These are phyloP conservation scores for Cyrtodaria siliqua DNA, from an alignment of 2,888 invertebrate genomes.

Conservation along the genomic window DNA sequence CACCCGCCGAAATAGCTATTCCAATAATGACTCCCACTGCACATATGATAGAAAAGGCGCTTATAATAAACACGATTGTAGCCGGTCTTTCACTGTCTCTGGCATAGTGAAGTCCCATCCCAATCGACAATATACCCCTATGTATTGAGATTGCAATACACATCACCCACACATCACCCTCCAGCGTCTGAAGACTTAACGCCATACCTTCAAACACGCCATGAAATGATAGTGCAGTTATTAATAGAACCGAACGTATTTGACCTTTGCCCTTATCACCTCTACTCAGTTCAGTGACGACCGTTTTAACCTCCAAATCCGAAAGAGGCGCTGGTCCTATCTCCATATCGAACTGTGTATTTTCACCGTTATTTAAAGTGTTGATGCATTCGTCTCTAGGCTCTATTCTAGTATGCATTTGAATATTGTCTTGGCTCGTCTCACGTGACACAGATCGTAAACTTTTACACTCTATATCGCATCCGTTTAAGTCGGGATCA, in stretches of 20 bases:
- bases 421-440: too few species aligned
- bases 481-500: conserved; percentile 49
- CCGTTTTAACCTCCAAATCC: too few species aligned
- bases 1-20: too few species aligned
- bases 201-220: conserved; percentile 82
- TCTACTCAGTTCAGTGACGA: conserved; percentile 77
- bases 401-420: too few species aligned
- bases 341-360: conserved; percentile 55
- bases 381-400: too few species aligned
- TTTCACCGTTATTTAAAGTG: too few species aligned
- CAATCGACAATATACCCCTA: conserved; percentile 79
- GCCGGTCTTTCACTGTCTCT: conserved; percentile 76
- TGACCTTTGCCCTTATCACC: conserved; percentile 77
- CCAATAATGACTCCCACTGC: too few species aligned
- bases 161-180: conserved; percentile 79
- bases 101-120: conserved; percentile 77
- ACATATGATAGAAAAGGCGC: too few species aligned
- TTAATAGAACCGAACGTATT: conserved; percentile 76
- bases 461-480: conserved; percentile 65
- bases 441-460: conserved; percentile 43
- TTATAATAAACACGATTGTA: conserved; percentile 76
- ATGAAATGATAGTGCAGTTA: conserved; percentile 80
- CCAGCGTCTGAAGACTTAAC: conserved; percentile 75
- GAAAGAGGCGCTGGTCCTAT: conserved; percentile 68
- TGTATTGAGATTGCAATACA: conserved; percentile 79